A percentile compares a stretch with the other conserved stretches of the same genome.
Evolutionary conservation across 1,140 invertebrate genomes (phyloP).

Genomic region (Aricia agestis): DNA sequence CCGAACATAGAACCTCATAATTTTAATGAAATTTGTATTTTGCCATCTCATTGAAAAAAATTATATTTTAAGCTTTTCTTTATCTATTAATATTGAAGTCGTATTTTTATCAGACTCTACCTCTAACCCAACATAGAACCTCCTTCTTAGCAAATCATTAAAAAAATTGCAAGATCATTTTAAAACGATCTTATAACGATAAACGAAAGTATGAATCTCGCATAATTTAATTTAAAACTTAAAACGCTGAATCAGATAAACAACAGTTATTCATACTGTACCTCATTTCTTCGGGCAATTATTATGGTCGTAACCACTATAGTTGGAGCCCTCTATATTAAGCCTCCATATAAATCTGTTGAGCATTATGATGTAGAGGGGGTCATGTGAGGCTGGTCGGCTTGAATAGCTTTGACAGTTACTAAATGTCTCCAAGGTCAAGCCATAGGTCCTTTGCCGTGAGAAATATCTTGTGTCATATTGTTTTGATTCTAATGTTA

Average conservation of each 20-base stretch:
- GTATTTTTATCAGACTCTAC: too few relatives aligned
- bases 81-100: too few relatives aligned
- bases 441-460: slow-evolving; percentile 56
- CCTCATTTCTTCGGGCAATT: background rate
- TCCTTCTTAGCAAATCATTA: background rate
- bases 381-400: slow-evolving; percentile 41
- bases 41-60: too few relatives aligned
- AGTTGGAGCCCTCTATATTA: background rate
- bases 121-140: too few relatives aligned
- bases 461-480: slow-evolving; percentile 41
- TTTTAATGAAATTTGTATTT: too few relatives aligned
- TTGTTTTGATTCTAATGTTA: slow-evolving; percentile 9
- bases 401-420: slow-evolving; percentile 58
- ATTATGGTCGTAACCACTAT: background rate
- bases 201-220: background rate
- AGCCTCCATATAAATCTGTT: background rate
- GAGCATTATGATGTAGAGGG: background rate
- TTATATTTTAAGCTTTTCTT: too few relatives aligned
- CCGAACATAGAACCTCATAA: too few relatives aligned
- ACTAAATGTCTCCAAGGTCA: slow-evolving; percentile 57
- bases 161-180: background rate
- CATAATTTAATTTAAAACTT: background rate
- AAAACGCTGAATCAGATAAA: background rate
- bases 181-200: background rate
- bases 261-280: background rate